A percentile compares a stretch with the other conserved stretches of the same genome.
These are phyloP conservation scores for Anthonomus grandis DNA, from an alignment of 1,140 invertebrate species.

Conservation along the genomic window DNA sequence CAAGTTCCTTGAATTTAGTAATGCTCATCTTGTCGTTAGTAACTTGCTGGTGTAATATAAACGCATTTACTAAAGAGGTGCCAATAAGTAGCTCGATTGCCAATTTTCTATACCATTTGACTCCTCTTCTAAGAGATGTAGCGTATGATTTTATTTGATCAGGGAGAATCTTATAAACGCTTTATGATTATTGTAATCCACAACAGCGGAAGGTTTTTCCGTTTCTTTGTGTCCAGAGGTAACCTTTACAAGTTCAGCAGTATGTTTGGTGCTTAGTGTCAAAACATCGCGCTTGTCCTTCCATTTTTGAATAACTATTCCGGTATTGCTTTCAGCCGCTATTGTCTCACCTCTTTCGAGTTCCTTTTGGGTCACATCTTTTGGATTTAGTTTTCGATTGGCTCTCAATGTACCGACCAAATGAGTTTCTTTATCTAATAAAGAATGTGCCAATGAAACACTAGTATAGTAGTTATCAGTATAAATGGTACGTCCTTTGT, in stretches of 20 bases:
- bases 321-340: constrained; percentile 15
- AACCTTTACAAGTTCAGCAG: constrained; percentile 24
- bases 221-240: background rate
- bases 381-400: constrained; percentile 41
- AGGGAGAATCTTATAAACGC: constrained; percentile 28
- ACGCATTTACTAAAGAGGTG: constrained; percentile 17
- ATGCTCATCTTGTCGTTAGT: no score
- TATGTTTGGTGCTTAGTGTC: constrained; percentile 42
- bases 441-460: constrained; percentile 45
- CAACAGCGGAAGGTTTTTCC: background rate
- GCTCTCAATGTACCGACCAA: constrained; percentile 47
- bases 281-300: constrained; percentile 44
- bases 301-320: constrained; percentile 46
- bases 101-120: constrained; percentile 46
- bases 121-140: constrained; percentile 35
- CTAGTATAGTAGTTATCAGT: constrained; percentile 47
- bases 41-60: no score
- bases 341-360: constrained; percentile 20
- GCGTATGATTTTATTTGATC: constrained; percentile 43
- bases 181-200: constrained; percentile 14
- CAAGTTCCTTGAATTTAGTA: no score
- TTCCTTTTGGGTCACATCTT: constrained; percentile 16
- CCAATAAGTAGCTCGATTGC: constrained; percentile 34
- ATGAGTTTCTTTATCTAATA: constrained; percentile 40
- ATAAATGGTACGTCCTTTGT: constrained; percentile 20